A percentile compares a stretch with the other conserved stretches of the same genome.
Evolutionary conservation across 2,888 invertebrate species (phyloP).

Genomic region (Caenorhabditis virilis): DNA sequence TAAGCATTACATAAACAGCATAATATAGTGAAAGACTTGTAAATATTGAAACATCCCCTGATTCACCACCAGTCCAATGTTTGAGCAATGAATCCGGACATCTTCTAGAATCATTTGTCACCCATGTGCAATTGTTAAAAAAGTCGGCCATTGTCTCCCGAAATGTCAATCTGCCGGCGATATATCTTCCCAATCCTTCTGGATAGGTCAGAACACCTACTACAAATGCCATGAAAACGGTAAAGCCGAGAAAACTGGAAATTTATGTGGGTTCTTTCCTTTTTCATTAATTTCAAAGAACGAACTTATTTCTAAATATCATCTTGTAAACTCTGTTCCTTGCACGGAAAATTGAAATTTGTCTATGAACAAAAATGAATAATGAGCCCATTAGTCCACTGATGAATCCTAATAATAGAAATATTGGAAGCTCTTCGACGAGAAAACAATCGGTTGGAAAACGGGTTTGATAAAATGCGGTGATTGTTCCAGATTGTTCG

Average conservation of each 20-base stretch:
- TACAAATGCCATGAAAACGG: constrained; percentile 49
- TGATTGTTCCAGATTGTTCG: constrained; percentile 77
- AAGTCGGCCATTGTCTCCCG: constrained; percentile 57
- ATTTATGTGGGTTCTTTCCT: not conserved
- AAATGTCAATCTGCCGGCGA: constrained; percentile 69
- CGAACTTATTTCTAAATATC: constrained; percentile 55
- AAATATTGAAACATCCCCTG: constrained; percentile 49
- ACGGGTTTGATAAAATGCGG: constrained; percentile 80
- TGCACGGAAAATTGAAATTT: constrained; percentile 44
- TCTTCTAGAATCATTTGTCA: constrained; percentile 38
- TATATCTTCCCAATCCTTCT: constrained; percentile 85
- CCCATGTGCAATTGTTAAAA: constrained; percentile 55
- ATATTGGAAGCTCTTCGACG: constrained; percentile 90
- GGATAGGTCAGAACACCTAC: constrained; percentile 80
- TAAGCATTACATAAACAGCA: constrained; percentile 42
- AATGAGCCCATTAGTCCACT: constrained; percentile 48
- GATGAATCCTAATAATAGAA: constrained; percentile 79
- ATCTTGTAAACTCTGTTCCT: constrained; percentile 41
- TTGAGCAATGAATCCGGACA: constrained; percentile 44
- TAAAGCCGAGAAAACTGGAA: constrained; percentile 52
- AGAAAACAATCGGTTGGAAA: constrained; percentile 82
- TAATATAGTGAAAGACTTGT: constrained; percentile 44
- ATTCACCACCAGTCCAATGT: constrained; percentile 53
- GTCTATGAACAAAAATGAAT: constrained; percentile 49
- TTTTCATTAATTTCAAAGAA: not conserved